Base-by-base conservation (phyloP, 2,113 vertebrate species). In the Pituophis catenifer region DNA sequence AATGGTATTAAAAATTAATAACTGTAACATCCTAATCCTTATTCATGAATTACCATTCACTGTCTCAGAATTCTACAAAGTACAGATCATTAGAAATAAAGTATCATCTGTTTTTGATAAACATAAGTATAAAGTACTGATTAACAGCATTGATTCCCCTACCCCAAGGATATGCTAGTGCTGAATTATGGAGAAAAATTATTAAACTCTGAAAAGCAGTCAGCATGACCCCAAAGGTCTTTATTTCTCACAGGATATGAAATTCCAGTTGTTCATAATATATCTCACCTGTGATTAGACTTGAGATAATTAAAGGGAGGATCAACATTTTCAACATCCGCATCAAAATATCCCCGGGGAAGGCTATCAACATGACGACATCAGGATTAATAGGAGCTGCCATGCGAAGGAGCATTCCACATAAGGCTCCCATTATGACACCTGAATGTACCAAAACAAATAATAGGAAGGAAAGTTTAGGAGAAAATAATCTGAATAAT, bases 241-340 rank as follows among this genome's bases (percentile, higher is more conserved):
- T 88, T 11, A 52, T 55, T 90, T 86, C 87, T 26, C 59, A 93
- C 59, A 92, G 91, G 96, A 95, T 93, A 88, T 58, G 93, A 94
- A 70, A 86, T 93, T 86, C 90, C 88, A 70, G 91, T 92, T 3
- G 19, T 95, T 91, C 29, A 89, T 94, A 93, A 95, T 88, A 95
- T 87, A 91, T 44, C 96, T 97, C 93, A 99, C 99, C 99, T 98
- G 99, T 99, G 97, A 99, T 99, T 97, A 99, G 98, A 97, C 99
- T 99, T 97, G 99, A 99, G 97, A 99, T 99, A 97, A 99, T 99
- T 91, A 99, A 98, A 90, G 99, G 99, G 75, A 99, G 98, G 95
- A 99, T 99, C 96, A 99, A 97, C 99, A 99, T 99, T 97, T 99
- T 99, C 93, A 99, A 97, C 99, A 99, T 99, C 97, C 99, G 98